A percentile compares a stretch with the other conserved stretches of the same genome.
phyloP scores from a whole-genome alignment of 2,797 vertebrate species.

The Discoglossus pictus region DNA sequence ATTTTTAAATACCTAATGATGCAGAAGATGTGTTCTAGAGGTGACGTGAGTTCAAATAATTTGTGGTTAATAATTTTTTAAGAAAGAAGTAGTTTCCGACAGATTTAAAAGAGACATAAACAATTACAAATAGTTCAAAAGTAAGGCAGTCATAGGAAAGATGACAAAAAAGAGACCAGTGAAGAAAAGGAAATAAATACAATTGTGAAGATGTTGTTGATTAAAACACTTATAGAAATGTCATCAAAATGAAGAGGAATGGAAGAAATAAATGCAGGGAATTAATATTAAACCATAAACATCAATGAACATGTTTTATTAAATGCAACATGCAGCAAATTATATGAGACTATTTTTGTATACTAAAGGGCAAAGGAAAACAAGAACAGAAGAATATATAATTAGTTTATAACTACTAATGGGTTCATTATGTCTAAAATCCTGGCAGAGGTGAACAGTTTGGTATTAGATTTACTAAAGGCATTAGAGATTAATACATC shows the following conservation, averaged over 20 bases:
- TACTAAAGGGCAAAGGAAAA: conserved; percentile 22
- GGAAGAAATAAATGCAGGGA: conserved; percentile 16
- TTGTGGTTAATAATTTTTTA: too few relatives aligned
- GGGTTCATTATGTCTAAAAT: conserved; percentile 20
- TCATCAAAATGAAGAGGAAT: background rate
- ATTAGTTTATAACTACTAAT: conserved; percentile 26
- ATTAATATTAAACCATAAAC: conserved; percentile 15
- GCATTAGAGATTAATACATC: background rate
- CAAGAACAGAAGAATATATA: conserved; percentile 20
- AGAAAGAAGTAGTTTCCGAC: too few relatives aligned
- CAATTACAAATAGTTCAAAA: too few relatives aligned
- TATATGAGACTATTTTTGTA: conserved; percentile 26
- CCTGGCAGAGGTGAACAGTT: conserved; percentile 23
- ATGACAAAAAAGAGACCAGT: background rate
- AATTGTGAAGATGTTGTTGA: conserved; percentile 13
- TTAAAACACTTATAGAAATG: conserved; percentile 11
- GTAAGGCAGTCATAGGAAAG: conserved; percentile 3
- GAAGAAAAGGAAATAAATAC: background rate
- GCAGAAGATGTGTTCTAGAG: too few relatives aligned
- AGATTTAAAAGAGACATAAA: too few relatives aligned
- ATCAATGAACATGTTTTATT: conserved; percentile 29
- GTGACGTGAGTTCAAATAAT: too few relatives aligned
- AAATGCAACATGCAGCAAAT: conserved; percentile 30
- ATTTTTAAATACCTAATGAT: too few relatives aligned
- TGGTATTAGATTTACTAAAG: conserved; percentile 19